Base-by-base conservation (phyloP, 37 sponge, comb jelly and placozoan genomes). In the Geodia barretti region DNA sequence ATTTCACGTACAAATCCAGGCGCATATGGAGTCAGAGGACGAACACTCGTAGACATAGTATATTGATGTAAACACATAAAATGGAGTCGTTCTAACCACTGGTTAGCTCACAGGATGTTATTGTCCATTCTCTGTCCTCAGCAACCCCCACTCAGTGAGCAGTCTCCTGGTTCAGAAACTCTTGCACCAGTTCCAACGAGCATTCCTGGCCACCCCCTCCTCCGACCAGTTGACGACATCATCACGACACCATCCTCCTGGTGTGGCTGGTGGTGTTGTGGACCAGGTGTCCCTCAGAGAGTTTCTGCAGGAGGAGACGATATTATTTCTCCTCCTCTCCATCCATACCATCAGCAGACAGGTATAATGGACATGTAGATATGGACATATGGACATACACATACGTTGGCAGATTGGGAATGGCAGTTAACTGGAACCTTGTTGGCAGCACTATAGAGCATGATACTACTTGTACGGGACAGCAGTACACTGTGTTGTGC, bases 111-210 rank as follows among this genome's bases (percentile, higher is more conserved):
- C 29, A 62, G 23, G 19, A 4, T 78, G 41, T 68, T 67, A 64
- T 60, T 33, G 32, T 23, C 63, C 20, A 33, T 21, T 65, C 33
- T 4, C 39, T 1, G 35, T 2, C 75, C 47, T 1, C 84, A 85
- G 89, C 79, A 83, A 86, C 47, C 80, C 75, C 17, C 83, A 86
- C 60, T 69, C 89, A 1, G 73, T 88, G 58, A 58, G 73, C 26
- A 85, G 83, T 60, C 63, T 93, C 8, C 79, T 93, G 63, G 89
- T 79, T 28, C 82, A 89, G 70, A 74, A 85, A 60, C 76, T 93
- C 30, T 58, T 93, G 2, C 40, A 66, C 35, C 93, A 86, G 36
- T 86, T 87, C 71, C 65, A 83, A 20, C 39, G 64, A 7, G 64
- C 89, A 11, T 88, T 89, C 66, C 66, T 86, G 59, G 67, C 70